These are phyloP conservation scores for Conus betulinus DNA, from an alignment of 1,140 invertebrate genomes.

Conservation along the genomic window DNA sequence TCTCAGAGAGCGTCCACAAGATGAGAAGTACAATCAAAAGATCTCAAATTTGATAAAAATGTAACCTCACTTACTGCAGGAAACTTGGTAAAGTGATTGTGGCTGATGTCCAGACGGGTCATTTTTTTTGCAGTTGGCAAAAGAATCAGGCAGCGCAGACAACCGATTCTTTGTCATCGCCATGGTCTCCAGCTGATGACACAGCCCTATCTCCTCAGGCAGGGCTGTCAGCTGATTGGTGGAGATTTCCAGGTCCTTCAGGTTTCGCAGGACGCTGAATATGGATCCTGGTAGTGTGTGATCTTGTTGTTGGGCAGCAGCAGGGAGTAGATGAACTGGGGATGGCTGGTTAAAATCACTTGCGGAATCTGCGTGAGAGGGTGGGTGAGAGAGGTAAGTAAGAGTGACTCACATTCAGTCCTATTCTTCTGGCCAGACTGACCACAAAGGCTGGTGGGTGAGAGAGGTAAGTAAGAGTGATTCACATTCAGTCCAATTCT, in stretches of 20 bases:
- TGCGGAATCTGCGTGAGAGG: conserved; percentile 26
- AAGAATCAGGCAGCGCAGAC: conserved; percentile 50
- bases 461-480: no score
- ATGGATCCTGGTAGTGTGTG: conserved; percentile 49
- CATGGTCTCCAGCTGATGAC: conserved; percentile 53
- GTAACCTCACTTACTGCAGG: background rate
- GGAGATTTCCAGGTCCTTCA: conserved; percentile 52
- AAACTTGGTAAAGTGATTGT: conserved; percentile 53
- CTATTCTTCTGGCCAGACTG: no score
- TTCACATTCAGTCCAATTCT: no score
- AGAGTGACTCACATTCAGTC: no score
- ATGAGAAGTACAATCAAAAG: background rate
- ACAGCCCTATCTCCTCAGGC: conserved; percentile 57
- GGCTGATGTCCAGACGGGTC: conserved; percentile 53
- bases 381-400: no score
- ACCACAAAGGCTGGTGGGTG: no score
- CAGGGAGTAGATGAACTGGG: conserved; percentile 57
- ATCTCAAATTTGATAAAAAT: background rate
- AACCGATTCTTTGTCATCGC: conserved; percentile 55
- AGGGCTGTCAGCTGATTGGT: conserved; percentile 55
- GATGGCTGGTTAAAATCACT: conserved; percentile 35
- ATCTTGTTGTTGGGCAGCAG: conserved; percentile 53
- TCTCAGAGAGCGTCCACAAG: no score
- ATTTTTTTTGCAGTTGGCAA: conserved; percentile 51
- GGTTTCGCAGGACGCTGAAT: conserved; percentile 55